Conservation (phyloP, 2,888 invertebrate species). For the Mythimna ferrago region DNA sequence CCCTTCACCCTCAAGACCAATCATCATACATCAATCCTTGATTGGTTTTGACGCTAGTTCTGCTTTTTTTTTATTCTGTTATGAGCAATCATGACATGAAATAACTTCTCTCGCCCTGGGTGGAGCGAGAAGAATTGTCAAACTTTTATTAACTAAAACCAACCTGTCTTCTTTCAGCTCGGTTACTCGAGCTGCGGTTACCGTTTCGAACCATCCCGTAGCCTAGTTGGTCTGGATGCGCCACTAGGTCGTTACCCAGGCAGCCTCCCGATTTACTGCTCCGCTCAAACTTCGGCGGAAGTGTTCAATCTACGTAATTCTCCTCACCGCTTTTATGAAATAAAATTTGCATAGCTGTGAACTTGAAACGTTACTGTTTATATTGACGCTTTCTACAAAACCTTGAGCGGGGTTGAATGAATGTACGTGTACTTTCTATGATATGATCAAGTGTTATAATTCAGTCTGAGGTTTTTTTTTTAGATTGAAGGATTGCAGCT, state of each 20-base stretch:
- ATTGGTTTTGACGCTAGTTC: neutral
- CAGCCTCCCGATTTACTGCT: constrained; percentile 47
- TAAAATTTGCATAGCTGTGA: constrained; percentile 67
- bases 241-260: constrained; percentile 34
- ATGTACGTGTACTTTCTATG: neutral
- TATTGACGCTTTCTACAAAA: constrained; percentile 23
- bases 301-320: constrained; percentile 71
- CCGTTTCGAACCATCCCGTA: too few relatives aligned
- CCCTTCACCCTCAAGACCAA: neutral
- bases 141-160: too few relatives aligned
- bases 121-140: too few relatives aligned
- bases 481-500: neutral
- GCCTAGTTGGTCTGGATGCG: constrained; percentile 9
- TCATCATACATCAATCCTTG: neutral
- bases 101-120: too few relatives aligned
- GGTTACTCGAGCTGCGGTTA: too few relatives aligned
- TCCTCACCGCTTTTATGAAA: constrained; percentile 67
- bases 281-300: constrained; percentile 62
- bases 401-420: constrained; percentile 12
- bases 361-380: constrained; percentile 44
- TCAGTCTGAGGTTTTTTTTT: constrained; percentile 21
- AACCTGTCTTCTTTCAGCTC: too few relatives aligned
- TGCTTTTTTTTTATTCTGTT: too few relatives aligned
- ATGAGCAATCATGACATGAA: too few relatives aligned
- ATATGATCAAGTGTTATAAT: constrained; percentile 17